A percentile compares a stretch with the other conserved stretches of the same genome.
Evolutionary conservation across 1,140 invertebrate genomes (phyloP).

Genomic region (Heliconius congener): DNA sequence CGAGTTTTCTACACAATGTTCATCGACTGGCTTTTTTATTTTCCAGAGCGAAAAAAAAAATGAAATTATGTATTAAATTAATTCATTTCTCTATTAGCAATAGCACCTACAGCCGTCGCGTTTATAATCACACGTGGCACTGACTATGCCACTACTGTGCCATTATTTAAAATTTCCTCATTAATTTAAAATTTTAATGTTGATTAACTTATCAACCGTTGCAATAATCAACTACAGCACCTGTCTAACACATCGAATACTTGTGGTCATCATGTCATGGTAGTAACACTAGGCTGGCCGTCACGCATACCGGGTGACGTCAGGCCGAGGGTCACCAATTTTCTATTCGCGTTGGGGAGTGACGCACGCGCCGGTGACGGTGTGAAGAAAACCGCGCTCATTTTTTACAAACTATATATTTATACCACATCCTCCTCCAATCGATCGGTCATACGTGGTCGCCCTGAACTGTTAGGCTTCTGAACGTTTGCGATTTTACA

Average conservation of each 20-base stretch:
- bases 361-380: slow-evolving; percentile 69
- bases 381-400: slow-evolving; percentile 38
- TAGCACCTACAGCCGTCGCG: no score
- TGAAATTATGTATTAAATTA: no score
- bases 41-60: no score
- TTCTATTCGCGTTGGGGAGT: slow-evolving; percentile 70
- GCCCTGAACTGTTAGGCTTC: no score
- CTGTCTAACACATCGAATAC: slow-evolving; percentile 7
- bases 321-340: slow-evolving; percentile 66
- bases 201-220: neutral
- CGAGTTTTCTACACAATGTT: no score
- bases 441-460: slow-evolving; percentile 7
- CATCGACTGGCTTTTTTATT: no score
- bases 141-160: no score
- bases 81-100: no score
- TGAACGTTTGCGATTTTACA: no score
- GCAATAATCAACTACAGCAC: neutral
- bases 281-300: slow-evolving; percentile 60
- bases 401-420: slow-evolving; percentile 48
- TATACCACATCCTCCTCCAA: slow-evolving; percentile 43
- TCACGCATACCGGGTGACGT: slow-evolving; percentile 60
- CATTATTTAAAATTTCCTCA: no score
- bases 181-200: no score
- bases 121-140: no score
- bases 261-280: slow-evolving; percentile 41